Conservation (phyloP, 2,888 invertebrate species). For the Lapara coniferarum region DNA sequence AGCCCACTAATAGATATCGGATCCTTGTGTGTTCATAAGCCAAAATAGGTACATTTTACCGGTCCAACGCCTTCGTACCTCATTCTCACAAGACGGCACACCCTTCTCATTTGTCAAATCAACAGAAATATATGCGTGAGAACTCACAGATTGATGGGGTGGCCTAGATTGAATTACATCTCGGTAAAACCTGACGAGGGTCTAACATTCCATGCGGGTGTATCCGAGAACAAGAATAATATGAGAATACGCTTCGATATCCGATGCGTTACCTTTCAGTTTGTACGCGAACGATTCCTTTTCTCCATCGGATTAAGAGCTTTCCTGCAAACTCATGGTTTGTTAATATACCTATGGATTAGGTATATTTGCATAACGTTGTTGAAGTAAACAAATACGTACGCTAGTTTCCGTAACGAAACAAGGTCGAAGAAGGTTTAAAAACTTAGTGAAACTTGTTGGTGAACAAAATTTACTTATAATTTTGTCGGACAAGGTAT, state of each 20-base stretch:
- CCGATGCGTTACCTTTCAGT: slow-evolving; percentile 45
- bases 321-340: neutral
- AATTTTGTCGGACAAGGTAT: slow-evolving; percentile 7
- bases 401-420: neutral
- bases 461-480: slow-evolving; percentile 16
- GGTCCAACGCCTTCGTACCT: slow-evolving; percentile 54
- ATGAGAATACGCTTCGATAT: slow-evolving; percentile 65
- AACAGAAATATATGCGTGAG: slow-evolving; percentile 83
- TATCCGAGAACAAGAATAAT: slow-evolving; percentile 70
- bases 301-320: neutral
- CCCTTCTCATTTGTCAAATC: slow-evolving; percentile 84
- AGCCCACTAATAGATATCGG: slow-evolving; percentile 23
- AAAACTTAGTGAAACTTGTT: slow-evolving; percentile 18
- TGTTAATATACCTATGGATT: neutral
- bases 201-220: slow-evolving; percentile 73
- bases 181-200: slow-evolving; percentile 80
- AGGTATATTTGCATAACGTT: neutral
- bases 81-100: slow-evolving; percentile 63
- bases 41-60: slow-evolving; percentile 61
- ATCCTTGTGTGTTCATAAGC: slow-evolving; percentile 41
- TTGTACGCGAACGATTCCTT: slow-evolving; percentile 4
- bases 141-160: slow-evolving; percentile 81
- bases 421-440: slow-evolving; percentile 26
- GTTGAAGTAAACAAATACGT: neutral
- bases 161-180: slow-evolving; percentile 82